Conservation (phyloP, 2,113 vertebrate genomes). For the Erinaceus europaeus region DNA sequence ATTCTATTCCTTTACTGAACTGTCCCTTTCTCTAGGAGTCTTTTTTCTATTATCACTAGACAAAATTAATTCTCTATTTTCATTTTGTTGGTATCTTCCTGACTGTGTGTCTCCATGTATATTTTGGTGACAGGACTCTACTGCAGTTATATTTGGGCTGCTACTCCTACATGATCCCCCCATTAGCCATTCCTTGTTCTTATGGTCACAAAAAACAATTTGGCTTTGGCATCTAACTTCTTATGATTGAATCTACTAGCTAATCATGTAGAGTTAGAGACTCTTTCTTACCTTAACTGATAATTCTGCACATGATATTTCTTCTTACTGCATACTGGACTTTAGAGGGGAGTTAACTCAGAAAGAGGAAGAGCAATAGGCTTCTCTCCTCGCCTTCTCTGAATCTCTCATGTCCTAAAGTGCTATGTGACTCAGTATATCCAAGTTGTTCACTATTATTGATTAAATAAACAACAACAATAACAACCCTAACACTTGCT, state of each 20-base stretch:
- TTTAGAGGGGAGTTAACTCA: background rate
- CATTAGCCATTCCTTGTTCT: background rate
- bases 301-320: background rate
- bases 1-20: too few species aligned
- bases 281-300: background rate
- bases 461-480: constrained; percentile 10
- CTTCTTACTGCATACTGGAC: background rate
- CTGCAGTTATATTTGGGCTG: background rate
- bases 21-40: too few species aligned
- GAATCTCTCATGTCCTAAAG: background rate
- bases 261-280: background rate
- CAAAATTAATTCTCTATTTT: background rate
- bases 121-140: background rate
- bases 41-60: background rate
- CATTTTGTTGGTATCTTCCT: background rate
- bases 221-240: background rate
- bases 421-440: background rate
- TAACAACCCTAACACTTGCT: too few species aligned
- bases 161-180: background rate
- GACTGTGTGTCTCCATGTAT: background rate
- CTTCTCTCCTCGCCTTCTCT: background rate
- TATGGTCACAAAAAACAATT: background rate
- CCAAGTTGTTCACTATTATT: background rate
- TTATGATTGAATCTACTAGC: background rate
- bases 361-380: background rate